Percentiles rank a stretch among this genome's conserved stretches.
These are phyloP conservation scores for Melanerpes formicivorus DNA, from an alignment of 2,113 vertebrate genomes.

Conservation along the genomic window DNA sequence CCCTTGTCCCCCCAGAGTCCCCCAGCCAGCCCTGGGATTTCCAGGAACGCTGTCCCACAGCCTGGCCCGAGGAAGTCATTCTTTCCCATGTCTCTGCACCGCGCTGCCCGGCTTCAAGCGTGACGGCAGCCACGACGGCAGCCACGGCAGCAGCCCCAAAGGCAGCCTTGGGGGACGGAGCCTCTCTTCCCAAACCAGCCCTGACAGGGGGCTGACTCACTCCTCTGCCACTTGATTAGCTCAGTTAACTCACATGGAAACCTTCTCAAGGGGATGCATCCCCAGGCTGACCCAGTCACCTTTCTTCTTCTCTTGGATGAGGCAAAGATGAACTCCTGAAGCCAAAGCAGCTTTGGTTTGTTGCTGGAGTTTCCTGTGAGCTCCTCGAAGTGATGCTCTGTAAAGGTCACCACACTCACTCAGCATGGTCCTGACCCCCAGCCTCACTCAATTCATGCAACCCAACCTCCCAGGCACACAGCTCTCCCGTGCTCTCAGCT, in stretches of 20 bases:
- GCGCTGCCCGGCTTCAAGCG: accelerated
- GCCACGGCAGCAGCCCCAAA: not conserved
- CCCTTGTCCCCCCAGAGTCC: not conserved
- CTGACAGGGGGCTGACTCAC: not conserved
- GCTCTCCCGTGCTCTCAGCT: not conserved
- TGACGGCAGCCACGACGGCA: not conserved
- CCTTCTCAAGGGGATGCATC: not conserved
- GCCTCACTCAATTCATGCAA: not conserved
- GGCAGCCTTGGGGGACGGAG: not conserved
- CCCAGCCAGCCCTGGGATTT: not conserved
- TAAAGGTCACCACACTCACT: accelerated
- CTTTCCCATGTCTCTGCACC: not conserved
- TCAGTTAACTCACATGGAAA: not conserved
- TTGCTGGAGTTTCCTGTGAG: not conserved
- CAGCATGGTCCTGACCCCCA: not conserved
- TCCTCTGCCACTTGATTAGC: not conserved
- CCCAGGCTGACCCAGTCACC: not conserved
- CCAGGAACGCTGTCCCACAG: not conserved
- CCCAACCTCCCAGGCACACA: not conserved
- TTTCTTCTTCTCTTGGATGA: not conserved
- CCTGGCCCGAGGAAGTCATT: not conserved
- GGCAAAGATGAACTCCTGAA: not conserved
- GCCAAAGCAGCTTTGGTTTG: not conserved
- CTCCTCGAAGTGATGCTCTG: not conserved
- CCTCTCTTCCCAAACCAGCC: not conserved